A percentile compares a stretch with the other conserved stretches of the same genome.
phyloP scores from a whole-genome alignment of 53 echinoderm and acorn worm genomes.

The Astropecten irregularis region DNA sequence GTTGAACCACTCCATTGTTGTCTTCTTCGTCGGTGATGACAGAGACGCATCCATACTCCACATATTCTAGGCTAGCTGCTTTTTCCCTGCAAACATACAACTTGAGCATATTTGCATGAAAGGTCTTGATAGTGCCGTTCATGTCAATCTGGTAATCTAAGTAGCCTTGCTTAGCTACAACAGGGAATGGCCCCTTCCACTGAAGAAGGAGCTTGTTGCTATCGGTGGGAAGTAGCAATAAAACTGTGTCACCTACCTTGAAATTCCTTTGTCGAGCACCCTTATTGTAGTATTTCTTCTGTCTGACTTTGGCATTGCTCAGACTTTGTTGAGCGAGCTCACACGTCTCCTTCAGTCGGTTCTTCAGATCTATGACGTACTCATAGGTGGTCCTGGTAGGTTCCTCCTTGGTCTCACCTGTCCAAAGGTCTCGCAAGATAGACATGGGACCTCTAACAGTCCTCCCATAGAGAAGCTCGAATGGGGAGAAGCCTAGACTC shows the following conservation, averaged over 20 bases:
- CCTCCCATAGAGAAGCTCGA: constrained; percentile 59
- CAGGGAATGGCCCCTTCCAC: constrained; percentile 61
- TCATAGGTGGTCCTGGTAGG: constrained; percentile 52
- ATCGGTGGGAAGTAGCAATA: constrained; percentile 35
- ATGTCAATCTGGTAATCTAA: constrained; percentile 56
- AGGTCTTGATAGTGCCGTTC: constrained; percentile 21
- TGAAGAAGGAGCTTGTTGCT: constrained; percentile 41
- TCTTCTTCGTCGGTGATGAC: constrained; percentile 7
- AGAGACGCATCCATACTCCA: not conserved
- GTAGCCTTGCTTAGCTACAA: constrained; percentile 9
- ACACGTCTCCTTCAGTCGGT: constrained; percentile 49
- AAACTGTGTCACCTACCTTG: constrained; percentile 39
- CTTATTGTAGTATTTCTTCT: constrained; percentile 39
- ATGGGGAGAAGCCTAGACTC: constrained; percentile 62
- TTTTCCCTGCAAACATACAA: constrained; percentile 11
- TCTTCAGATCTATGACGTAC: constrained; percentile 58
- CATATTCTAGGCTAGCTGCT: not conserved
- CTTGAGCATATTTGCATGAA: constrained; percentile 60
- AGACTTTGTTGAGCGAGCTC: constrained; percentile 33
- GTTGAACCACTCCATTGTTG: not conserved
- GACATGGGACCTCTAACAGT: constrained; percentile 63
- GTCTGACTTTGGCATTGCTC: constrained; percentile 13
- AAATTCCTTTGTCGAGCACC: constrained; percentile 18
- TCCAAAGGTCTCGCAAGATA: constrained; percentile 54
- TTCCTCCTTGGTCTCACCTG: constrained; percentile 1